Percentiles rank a stretch among this genome's conserved stretches.
These are phyloP conservation scores for Drosophila miranda DNA, from an alignment of 1,140 invertebrate species.

Conservation along the genomic window DNA sequence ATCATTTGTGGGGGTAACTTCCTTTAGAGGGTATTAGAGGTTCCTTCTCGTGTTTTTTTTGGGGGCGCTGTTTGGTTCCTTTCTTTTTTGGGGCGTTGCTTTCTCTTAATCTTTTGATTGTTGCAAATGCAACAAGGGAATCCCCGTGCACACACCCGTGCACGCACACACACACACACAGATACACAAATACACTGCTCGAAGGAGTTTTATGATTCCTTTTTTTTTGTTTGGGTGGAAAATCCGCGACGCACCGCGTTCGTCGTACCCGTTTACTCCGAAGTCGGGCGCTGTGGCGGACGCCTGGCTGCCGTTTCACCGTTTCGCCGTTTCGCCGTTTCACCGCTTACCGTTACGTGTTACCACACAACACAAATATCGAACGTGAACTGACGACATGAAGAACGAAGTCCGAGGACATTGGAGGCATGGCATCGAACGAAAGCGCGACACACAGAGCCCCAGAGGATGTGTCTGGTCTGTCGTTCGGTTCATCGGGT, in stretches of 20 bases:
- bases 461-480: conserved; percentile 42
- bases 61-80: background rate
- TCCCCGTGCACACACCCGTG: conserved; percentile 19
- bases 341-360: conserved; percentile 49
- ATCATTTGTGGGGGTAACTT: conserved; percentile 2
- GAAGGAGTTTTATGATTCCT: no score
- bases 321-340: conserved; percentile 6
- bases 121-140: conserved; percentile 52
- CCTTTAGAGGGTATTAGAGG: background rate
- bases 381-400: conserved; percentile 72
- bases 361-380: conserved; percentile 81
- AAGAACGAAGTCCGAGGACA: no score
- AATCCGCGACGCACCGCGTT: no score
- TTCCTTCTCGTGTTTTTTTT: no score
- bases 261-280: no score
- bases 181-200: background rate
- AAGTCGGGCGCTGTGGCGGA: conserved; percentile 43
- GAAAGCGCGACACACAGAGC: conserved; percentile 59
- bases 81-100: conserved; percentile 55
- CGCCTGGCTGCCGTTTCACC: conserved; percentile 18
- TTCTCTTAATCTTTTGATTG: conserved; percentile 49
- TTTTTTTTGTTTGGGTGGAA: no score
- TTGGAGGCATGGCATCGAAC: no score
- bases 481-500: conserved; percentile 37
- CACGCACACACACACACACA: conserved; percentile 15